Evolutionary conservation across 2,888 invertebrate genomes (phyloP), one percentile per base, ranked within the genome.

Genomic region (Rhaphigaster nebulosa): DNA sequence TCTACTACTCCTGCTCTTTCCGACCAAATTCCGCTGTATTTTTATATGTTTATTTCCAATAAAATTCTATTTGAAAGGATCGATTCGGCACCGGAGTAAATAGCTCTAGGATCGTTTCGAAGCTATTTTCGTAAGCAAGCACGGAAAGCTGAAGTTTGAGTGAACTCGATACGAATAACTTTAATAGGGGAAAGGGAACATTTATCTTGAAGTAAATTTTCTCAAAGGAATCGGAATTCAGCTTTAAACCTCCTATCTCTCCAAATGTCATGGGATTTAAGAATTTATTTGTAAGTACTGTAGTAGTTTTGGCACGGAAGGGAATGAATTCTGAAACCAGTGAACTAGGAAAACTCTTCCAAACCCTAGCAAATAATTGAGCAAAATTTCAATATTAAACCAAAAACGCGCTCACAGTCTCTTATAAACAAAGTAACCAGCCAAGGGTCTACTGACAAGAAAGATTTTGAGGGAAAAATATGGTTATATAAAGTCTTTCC

Each of bases 1-100:
- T 70, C 70, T 70, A 70, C 70, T 70, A 70, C 70, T 5, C 4
- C 70, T 70, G 34, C 70, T 70, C 70, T 34, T 70, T 70, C 70
- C 70, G 34, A 34, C 70, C 70, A 70, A 18, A 70, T 34, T 6
- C 18, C 34, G 0, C 20, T 34, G 6, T 34, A 1, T 70, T 70
- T 38, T 38, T 13, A 0, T 15, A 4, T 65, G 15, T 29, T 15
- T 70, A 70, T 70, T 70, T 70, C 20, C 70, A 34, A 34, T 34
- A 15, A 20, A 70, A 20, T 34, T 34, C 20, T 6, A 70, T 34
- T 18, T 6, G 5, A 20, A 70, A 70, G 70, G 5, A 15, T 26
- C 29, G 29, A n/a, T 60, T 65, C n/a, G 15, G 29, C 12, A 1
- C 4, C 26, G n/a, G 29, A 38, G 8, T 20, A 18, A 20, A 29